phyloP scores from a whole-genome alignment of 2,888 invertebrate species.

The Drosophila lutescens region DNA sequence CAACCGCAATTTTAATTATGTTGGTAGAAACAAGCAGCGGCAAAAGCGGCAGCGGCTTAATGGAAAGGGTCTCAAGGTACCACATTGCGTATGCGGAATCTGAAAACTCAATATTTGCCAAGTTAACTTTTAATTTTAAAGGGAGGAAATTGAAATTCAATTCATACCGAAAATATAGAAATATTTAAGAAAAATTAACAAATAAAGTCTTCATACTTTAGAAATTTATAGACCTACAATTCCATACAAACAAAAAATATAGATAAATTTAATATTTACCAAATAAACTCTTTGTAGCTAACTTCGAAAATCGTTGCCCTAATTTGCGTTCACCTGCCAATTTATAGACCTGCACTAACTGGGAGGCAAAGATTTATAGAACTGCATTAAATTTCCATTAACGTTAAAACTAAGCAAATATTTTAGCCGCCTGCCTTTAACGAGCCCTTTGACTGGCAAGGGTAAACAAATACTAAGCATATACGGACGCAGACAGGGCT shows the following conservation, averaged over 20 bases:
- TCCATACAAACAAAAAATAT: too few species aligned
- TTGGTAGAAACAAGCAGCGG: slow-evolving; percentile 53
- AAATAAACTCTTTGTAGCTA: neutral
- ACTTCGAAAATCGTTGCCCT: neutral
- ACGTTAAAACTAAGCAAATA: slow-evolving; percentile 64
- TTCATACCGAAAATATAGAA: neutral
- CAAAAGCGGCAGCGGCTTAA: slow-evolving; percentile 2
- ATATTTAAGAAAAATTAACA: neutral
- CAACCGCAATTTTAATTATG: slow-evolving; percentile 75
- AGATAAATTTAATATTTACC: neutral
- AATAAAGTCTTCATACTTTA: too few species aligned
- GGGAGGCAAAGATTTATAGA: slow-evolving; percentile 67
- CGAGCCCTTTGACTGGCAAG: slow-evolving; percentile 40
- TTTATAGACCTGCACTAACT: slow-evolving; percentile 44
- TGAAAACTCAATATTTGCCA: slow-evolving; percentile 28
- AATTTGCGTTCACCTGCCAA: slow-evolving; percentile 40
- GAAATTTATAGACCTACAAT: too few species aligned
- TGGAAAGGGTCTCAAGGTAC: slow-evolving; percentile 36
- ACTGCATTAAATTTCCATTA: slow-evolving; percentile 76
- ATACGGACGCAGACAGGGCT: slow-evolving; percentile 15
- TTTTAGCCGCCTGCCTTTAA: slow-evolving; percentile 45
- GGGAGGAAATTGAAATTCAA: too few species aligned
- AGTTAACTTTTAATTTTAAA: neutral
- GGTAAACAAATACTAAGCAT: slow-evolving; percentile 35
- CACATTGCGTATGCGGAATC: slow-evolving; percentile 51